A percentile compares a stretch with the other conserved stretches of the same genome.
Evolutionary conservation across 2,113 vertebrate genomes (phyloP).

Genomic region (Butorides virescens): DNA sequence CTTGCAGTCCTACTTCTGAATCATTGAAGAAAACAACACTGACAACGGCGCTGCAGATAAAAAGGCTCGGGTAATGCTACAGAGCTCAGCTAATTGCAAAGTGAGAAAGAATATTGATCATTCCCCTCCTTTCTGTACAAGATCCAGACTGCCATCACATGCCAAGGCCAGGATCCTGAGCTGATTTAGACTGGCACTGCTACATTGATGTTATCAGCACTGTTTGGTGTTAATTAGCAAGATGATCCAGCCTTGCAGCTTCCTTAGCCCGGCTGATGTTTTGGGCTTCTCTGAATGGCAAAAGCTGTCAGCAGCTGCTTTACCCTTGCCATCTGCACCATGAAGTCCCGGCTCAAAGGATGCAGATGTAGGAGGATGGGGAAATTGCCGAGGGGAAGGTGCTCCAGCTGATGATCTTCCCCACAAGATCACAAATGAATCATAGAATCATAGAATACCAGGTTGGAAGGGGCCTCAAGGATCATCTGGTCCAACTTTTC

Average conservation of each 20-base stretch:
- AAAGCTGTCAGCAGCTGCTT: neutral
- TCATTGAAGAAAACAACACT: neutral
- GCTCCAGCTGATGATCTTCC: neutral
- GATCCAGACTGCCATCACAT: neutral
- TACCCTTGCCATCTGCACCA: neutral
- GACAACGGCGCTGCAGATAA: neutral
- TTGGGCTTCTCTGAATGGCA: neutral
- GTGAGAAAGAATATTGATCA: neutral
- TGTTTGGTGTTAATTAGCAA: neutral
- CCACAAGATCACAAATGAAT: neutral
- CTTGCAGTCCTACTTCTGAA: slow-evolving; percentile 9
- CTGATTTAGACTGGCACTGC: neutral
- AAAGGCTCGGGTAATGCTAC: neutral
- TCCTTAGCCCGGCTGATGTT: neutral
- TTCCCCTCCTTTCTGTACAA: neutral
- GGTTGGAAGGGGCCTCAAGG: too few relatives aligned
- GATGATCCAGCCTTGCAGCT: neutral
- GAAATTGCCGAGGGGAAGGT: neutral
- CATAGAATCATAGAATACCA: too few relatives aligned
- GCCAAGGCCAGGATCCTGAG: neutral
- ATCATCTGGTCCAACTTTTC: too few relatives aligned
- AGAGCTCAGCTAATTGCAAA: neutral
- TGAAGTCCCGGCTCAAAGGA: neutral
- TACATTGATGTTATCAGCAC: neutral
- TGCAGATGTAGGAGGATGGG: neutral